phyloP scores from a whole-genome alignment of 2,797 vertebrate species.

The Monodelphis domestica region DNA sequence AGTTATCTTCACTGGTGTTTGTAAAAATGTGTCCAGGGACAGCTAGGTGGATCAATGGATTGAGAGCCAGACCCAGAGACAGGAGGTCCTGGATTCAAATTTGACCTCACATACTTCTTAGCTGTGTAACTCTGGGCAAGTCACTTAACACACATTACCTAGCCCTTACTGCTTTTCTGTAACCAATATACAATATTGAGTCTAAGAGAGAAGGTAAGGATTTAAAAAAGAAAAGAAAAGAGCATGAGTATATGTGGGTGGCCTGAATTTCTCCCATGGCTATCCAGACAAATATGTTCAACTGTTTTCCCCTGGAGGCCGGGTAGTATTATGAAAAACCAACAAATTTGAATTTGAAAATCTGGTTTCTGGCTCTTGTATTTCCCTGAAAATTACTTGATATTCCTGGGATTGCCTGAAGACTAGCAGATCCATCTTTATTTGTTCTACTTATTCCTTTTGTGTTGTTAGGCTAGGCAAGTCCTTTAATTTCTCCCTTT shows the following conservation, averaged over 20 bases:
- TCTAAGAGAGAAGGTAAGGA: too few relatives aligned
- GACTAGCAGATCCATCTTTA: background rate
- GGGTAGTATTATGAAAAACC: background rate
- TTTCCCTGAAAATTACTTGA: background rate
- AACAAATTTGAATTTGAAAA: background rate
- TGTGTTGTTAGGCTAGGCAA: background rate
- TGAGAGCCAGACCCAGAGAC: too few relatives aligned
- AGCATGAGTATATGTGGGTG: too few relatives aligned
- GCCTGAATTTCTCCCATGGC: background rate
- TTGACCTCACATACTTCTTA: too few relatives aligned
- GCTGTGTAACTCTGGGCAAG: too few relatives aligned
- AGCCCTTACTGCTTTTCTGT: too few relatives aligned
- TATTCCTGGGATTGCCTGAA: background rate
- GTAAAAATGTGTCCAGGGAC: background rate
- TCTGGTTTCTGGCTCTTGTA: background rate
- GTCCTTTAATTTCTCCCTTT: background rate
- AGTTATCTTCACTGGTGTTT: background rate
- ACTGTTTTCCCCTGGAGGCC: too few relatives aligned
- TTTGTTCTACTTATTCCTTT: background rate
- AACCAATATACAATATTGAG: too few relatives aligned
- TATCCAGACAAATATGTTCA: background rate
- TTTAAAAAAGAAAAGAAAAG: too few relatives aligned
- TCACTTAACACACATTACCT: too few relatives aligned
- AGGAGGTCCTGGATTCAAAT: too few relatives aligned
- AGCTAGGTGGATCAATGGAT: too few relatives aligned